Percentiles rank a stretch among this genome's conserved stretches.
Evolutionary conservation across 2,797 vertebrate species (phyloP).

Genomic region (Cynopterus sphinx): DNA sequence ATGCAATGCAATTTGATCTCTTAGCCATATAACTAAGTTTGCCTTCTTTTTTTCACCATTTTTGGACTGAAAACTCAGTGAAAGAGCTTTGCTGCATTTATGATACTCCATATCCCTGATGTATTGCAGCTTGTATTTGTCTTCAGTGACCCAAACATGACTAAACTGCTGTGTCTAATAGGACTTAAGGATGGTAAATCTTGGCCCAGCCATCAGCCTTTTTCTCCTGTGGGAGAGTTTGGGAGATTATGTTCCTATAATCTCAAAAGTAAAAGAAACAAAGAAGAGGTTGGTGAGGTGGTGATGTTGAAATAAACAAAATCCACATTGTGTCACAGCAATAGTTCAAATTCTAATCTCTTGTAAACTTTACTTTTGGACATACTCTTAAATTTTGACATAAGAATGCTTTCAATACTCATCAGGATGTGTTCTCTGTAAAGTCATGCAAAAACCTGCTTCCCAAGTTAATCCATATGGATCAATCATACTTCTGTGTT

Average conservation of each 20-base stretch:
- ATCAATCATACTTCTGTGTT: not conserved
- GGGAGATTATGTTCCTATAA: not conserved
- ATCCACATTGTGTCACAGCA: not conserved
- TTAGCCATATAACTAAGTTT: not conserved
- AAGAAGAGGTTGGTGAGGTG: not conserved
- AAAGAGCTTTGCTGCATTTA: not conserved
- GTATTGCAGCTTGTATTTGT: not conserved
- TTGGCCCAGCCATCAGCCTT: accelerated
- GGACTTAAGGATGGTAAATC: not conserved
- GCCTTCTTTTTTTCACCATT: not conserved
- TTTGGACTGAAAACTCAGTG: not conserved
- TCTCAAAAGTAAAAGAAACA: not conserved
- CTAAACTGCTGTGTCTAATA: not conserved
- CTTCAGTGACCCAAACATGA: not conserved
- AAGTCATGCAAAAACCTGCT: not conserved
- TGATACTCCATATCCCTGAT: not conserved
- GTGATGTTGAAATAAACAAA: not conserved
- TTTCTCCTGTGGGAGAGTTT: not conserved
- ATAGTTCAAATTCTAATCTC: not conserved
- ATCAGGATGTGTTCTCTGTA: not conserved
- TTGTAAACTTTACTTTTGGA: not conserved
- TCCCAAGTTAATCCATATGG: not conserved
- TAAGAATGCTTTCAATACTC: not conserved
- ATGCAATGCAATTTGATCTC: not conserved
- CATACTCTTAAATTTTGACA: not conserved